A percentile compares a stretch with the other conserved stretches of the same genome.
Evolutionary conservation across 1,140 invertebrate genomes (phyloP).

Genomic region (Hylaeus anthracinus): DNA sequence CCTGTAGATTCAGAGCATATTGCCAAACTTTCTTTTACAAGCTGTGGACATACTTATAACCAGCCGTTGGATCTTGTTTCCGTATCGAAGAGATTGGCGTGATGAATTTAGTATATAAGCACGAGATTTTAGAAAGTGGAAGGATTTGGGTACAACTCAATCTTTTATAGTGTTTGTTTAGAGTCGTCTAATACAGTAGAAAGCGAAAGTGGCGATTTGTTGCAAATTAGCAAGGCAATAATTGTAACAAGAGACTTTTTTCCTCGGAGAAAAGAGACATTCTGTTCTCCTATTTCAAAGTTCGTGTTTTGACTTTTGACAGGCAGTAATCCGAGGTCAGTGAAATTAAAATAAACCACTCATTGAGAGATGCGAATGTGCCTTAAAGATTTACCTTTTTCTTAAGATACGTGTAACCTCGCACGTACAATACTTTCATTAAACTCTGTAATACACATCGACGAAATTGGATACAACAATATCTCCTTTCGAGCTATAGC

Average conservation of each 20-base stretch:
- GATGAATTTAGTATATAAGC: background rate
- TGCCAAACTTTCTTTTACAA: background rate
- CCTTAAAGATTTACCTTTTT: background rate
- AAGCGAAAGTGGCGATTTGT: background rate
- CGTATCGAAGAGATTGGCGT: background rate
- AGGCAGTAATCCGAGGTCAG: background rate
- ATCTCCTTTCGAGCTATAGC: too few relatives aligned
- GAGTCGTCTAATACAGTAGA: background rate
- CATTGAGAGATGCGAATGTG: background rate
- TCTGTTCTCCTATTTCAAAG: background rate
- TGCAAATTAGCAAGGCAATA: background rate
- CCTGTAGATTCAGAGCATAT: too few relatives aligned
- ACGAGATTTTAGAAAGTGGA: too few relatives aligned
- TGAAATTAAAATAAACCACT: slow-evolving; percentile 28
- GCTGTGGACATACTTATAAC: background rate
- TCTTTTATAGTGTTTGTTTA: background rate
- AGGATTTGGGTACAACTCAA: background rate
- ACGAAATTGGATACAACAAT: background rate
- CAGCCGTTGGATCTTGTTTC: background rate
- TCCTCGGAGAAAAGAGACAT: background rate
- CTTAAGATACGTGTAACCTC: slow-evolving; percentile 22
- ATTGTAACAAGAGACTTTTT: too few relatives aligned
- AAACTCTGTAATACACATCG: background rate
- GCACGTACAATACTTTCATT: slow-evolving; percentile 21
- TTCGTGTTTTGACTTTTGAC: background rate